Evolutionary conservation across 1,140 invertebrate species (phyloP), one percentile per base, ranked within the genome.

Genomic region (Drosophila ogumai): DNA sequence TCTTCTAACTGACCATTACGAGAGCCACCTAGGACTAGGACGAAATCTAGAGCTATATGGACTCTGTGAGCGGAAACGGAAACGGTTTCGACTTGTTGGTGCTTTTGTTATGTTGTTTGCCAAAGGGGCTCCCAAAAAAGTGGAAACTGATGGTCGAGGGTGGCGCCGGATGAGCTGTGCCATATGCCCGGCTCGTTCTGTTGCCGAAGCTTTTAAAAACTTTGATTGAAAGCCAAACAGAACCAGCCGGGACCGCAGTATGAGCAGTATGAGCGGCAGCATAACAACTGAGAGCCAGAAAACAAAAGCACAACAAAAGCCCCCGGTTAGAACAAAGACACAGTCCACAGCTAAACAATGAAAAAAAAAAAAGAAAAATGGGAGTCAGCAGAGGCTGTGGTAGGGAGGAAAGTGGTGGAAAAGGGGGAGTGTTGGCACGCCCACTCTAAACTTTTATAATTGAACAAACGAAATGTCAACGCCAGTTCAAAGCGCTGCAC

Each of bases 141-240:
- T 22, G 31, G 38, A 47, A 50, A 52, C 63, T 66, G 61, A 17
- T 22, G 43, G 25, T 65, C 43, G 59, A 44, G 41, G 43, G 64
- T 40, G 59, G 52, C 15, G 34, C 52, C 19, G 52, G 32, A 63
- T 77, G 82, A 73, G 67, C 77, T 49, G 66, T 80, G 79, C 52
- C 82, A 86, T 85, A 86, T 87, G 82, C 84, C 66, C 63, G 32
- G 59, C 69, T 66, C 56, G 66, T 78, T 66, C 81, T 88, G 84
- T 55, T 84, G 80, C 72, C 79, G 77, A 84, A 77, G 84, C 84
- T 87, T 87, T 87, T 87, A 84, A 87, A 84, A 87, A 87, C 76
- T 87, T 87, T 87, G 84, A 87, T 87, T 87, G 84, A 87, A 88
- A 87, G 80, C 84, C 84, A 87, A 87, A 88, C 84, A 88, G 54